Conservation (phyloP, 2,888 invertebrate species). For the Plemyria rubiginata region DNA sequence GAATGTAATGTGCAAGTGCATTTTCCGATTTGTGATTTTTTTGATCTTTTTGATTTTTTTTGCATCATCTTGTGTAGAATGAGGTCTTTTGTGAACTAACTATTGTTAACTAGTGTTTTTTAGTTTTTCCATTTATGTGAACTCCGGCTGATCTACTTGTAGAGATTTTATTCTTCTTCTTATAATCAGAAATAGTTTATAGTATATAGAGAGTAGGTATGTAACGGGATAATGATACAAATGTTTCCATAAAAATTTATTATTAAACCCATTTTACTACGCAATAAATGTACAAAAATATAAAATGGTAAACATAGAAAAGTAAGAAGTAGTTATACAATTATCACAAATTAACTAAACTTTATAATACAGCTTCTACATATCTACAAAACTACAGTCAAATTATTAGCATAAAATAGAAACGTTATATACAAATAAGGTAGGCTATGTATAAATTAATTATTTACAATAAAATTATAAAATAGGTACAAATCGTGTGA, state of each 20-base stretch:
- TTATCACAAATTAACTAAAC: conserved; percentile 34
- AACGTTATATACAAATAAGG: conserved; percentile 61
- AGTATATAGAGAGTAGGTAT: too few relatives aligned
- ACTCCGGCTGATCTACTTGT: too few relatives aligned
- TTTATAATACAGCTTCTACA: conserved; percentile 19
- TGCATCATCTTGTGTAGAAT: too few relatives aligned
- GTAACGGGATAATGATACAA: conserved; percentile 1
- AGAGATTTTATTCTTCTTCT: too few relatives aligned
- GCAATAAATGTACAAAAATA: conserved; percentile 57
- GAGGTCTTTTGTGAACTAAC: too few relatives aligned
- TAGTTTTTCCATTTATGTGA: too few relatives aligned
- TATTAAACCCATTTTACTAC: conserved; percentile 54
- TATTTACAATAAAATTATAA: conserved; percentile 69
- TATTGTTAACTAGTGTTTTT: too few relatives aligned
- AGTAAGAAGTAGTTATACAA: conserved; percentile 12
- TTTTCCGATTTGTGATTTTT: too few relatives aligned
- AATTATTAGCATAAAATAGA: conserved; percentile 17
- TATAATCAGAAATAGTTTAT: too few relatives aligned
- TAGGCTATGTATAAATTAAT: conserved; percentile 65
- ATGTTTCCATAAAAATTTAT: conserved; percentile 29
- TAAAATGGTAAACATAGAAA: conserved; percentile 43
- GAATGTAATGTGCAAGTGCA: too few relatives aligned
- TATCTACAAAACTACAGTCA: conserved; percentile 31
- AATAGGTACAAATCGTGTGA: conserved; percentile 39
- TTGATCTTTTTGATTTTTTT: too few relatives aligned